These are phyloP conservation scores for Zaprionus inermis DNA, from an alignment of 1,140 invertebrate species.

Conservation along the genomic window DNA sequence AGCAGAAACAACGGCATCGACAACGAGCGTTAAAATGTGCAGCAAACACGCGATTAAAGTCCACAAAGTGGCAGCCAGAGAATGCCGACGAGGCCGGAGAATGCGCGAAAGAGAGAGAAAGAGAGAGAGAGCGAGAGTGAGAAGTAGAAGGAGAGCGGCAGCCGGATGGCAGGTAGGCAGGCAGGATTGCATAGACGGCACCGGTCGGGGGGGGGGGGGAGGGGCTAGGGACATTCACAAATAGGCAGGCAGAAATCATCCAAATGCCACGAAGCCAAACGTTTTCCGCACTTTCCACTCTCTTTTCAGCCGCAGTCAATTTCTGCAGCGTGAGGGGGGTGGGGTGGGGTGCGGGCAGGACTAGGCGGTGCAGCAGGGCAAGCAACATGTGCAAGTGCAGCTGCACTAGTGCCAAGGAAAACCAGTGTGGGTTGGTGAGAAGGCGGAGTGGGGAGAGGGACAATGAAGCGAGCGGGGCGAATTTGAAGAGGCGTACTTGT, in stretches of 20 bases:
- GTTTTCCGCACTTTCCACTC: slow-evolving; percentile 38
- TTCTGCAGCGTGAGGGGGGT: not conserved
- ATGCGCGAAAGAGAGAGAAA: not conserved
- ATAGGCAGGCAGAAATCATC: slow-evolving; percentile 75
- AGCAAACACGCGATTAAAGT: slow-evolving; percentile 74
- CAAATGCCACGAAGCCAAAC: slow-evolving; percentile 75
- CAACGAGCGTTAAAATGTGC: slow-evolving; percentile 70
- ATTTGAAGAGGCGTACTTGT: too few relatives aligned
- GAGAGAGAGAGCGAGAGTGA: not conserved
- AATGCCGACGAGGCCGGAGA: not conserved
- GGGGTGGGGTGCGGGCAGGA: not conserved
- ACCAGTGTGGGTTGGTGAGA: too few relatives aligned
- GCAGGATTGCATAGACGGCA: slow-evolving; percentile 4
- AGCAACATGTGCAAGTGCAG: slow-evolving; percentile 54
- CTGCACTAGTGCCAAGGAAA: slow-evolving; percentile 43
- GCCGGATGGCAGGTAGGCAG: slow-evolving; percentile 8
- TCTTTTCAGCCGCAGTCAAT: slow-evolving; percentile 43
- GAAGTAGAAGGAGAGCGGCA: too few relatives aligned
- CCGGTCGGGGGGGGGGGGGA: not conserved
- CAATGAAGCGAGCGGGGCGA: too few relatives aligned
- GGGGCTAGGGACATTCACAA: slow-evolving; percentile 14
- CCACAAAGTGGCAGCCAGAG: slow-evolving; percentile 27
- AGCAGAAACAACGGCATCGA: slow-evolving; percentile 39
- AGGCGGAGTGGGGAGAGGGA: not conserved
- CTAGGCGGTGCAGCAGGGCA: not conserved